A percentile compares a stretch with the other conserved stretches of the same genome.
Evolutionary conservation across 2,113 vertebrate genomes (phyloP).

Genomic region (Pollimyrus isidori): DNA sequence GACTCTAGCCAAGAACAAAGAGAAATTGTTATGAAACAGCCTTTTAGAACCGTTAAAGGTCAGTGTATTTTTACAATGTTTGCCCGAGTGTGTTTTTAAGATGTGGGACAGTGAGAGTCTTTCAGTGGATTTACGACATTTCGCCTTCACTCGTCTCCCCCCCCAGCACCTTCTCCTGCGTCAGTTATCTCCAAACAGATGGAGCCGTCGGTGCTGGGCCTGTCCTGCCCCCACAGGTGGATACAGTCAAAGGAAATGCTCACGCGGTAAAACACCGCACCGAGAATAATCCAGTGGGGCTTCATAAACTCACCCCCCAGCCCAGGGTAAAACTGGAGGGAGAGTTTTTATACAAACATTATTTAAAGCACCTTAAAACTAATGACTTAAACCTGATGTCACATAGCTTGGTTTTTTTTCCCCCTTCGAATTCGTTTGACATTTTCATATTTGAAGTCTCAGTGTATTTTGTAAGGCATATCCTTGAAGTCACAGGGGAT

Average conservation of each 20-base stretch:
- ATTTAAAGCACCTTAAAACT: background rate
- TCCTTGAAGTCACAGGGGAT: background rate
- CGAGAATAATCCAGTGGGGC: slow-evolving; percentile 31
- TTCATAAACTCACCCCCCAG: slow-evolving; percentile 34
- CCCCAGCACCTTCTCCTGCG: slow-evolving; percentile 18
- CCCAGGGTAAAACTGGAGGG: slow-evolving; percentile 20
- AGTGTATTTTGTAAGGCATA: background rate
- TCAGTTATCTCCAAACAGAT: slow-evolving; percentile 63
- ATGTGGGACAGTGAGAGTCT: slow-evolving; percentile 55
- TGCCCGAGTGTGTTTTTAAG: slow-evolving; percentile 47
- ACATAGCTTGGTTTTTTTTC: background rate
- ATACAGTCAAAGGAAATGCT: slow-evolving; percentile 66
- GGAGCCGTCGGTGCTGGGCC: slow-evolving; percentile 69
- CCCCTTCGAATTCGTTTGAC: background rate
- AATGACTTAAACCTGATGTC: background rate
- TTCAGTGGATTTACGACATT: slow-evolving; percentile 57
- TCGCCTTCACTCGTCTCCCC: slow-evolving; percentile 22
- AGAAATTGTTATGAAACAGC: slow-evolving; percentile 75
- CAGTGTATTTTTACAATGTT: slow-evolving; percentile 60
- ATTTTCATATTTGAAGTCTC: background rate
- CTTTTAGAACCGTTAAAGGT: slow-evolving; percentile 78
- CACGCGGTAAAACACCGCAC: slow-evolving; percentile 47
- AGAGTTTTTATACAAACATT: background rate
- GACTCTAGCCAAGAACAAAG: slow-evolving; percentile 78
- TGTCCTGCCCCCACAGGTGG: slow-evolving; percentile 74